Base-by-base conservation (phyloP, 2,888 invertebrate genomes). In the Lagria hirta region DNA sequence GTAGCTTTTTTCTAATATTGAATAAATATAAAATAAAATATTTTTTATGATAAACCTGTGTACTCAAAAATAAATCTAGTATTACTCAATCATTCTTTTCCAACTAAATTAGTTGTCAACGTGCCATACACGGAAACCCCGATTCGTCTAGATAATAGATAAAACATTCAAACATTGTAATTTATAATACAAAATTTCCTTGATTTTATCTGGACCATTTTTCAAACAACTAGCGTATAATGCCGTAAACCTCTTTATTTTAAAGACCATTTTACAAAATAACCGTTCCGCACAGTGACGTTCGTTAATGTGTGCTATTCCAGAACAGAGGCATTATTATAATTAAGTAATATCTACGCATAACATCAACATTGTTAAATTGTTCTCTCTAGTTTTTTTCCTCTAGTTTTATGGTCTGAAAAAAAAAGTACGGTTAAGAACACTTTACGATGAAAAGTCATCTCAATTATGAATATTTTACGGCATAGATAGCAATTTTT, bases 281-380 rank as follows among this genome's bases (percentile, higher is more conserved):
- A 47, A 41, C 42, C 55, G 59, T 62, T 60, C 58, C 58, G 60
- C 60, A 47, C 60, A 60, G 55, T 61, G 58, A 55, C 57, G 55
- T 55, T 46, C 53, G 58, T 61, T 62, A 61, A 61, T 58, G 57
- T n/a, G n/a, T 49, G 48, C 50, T 56, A 52, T 58, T 58, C 56
- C 54, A 51, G 61, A 61, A 61, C 56, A 58, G 56, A 55, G 40
- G 45, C 49, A 49, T 60, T 58, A 58, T 59, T 60, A 60, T 60
- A 63, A 62, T 61, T 61, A 61, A 55, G 52, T 50, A 47, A 51
- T 61, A 61, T 62, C 62, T 58, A 58, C 60, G 52, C 54, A 58
- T 58, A 56, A 48, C 57, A 61, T 62, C 62, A 59, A 61, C 61
- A 58, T 56, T 60, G 56, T 59, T 57, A 53, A 58, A 54, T 55